Base-by-base conservation (phyloP, 2,888 invertebrate genomes). In the Pseudanteris insignis region DNA sequence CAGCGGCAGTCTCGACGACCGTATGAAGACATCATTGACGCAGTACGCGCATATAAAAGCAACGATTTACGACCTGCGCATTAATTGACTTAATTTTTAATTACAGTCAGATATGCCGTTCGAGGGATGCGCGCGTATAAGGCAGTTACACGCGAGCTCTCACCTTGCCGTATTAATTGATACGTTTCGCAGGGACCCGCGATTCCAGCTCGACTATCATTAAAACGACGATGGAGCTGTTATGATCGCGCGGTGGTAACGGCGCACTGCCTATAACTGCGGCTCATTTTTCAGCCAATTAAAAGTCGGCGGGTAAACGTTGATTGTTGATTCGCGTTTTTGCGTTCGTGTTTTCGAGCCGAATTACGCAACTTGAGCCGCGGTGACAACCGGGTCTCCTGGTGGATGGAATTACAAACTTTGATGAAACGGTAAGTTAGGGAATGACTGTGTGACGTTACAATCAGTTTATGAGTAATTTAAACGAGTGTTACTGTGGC, bases 131-230 rank as follows among this genome's bases (percentile, higher is more conserved):
- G 11, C 13, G 14, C 13, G 29, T 24, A 36, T 33, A 18, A 4
- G 14, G 24, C 14, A 36, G 34, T 50, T 30, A 54, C 36, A 44
- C 28, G 48, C 37, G 21, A 38, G 43, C 38, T 54, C 55, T 54
- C 58, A 58, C 44, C 55, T 36, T 26, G 67, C 55, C 50, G 62
- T 66, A 66, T 64, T 70, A 70, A 70, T 70, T 69, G 67, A 63
- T 64, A 68, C 64, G 64, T 69, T 69, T 63, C 63, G 64, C 68
- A 64, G 54, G 63, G 41, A 29, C 50, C 25, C 30, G 55, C 57
- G 28, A 59, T 61, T 64, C 59, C 44, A 53, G 51, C 30, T 41
- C 33, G 62, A 36, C 50, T 59, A 66, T 67, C 67, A 66, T 70
- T 70, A 67, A n/a, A 63, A 50, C 41, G 57, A 63, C 66, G 70